Evolutionary conservation across 2,888 invertebrate species (phyloP).

Genomic region (Chironomus tentans): DNA sequence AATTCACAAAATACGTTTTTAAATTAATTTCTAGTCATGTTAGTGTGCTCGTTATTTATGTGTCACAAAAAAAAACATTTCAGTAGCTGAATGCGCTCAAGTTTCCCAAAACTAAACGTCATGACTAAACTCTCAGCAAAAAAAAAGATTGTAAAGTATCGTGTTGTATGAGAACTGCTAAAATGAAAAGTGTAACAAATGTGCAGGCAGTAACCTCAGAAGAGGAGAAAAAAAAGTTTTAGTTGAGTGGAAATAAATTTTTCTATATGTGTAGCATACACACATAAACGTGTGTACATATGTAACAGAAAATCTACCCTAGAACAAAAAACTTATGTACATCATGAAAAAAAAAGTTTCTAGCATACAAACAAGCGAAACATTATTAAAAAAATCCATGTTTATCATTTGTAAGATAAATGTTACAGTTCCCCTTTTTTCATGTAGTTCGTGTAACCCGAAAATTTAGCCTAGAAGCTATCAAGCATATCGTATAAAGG

Average conservation of each 20-base stretch:
- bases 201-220: background rate
- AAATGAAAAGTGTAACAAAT: background rate
- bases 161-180: background rate
- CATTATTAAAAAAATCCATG: constrained; percentile 25
- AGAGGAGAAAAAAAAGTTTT: background rate
- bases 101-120: too few species aligned
- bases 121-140: too few species aligned
- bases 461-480: constrained; percentile 7
- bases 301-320: background rate
- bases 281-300: background rate
- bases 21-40: too few species aligned
- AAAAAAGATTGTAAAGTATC: background rate
- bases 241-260: background rate
- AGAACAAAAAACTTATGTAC: background rate
- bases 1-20: too few species aligned
- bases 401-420: constrained; percentile 25
- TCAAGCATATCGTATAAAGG: background rate
- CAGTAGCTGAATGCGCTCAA: too few species aligned
- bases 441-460: constrained; percentile 18
- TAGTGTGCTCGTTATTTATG: too few species aligned
- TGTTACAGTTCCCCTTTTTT: constrained; percentile 18
- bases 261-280: background rate
- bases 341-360: background rate
- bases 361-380: constrained; percentile 20
- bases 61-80: too few species aligned